phyloP scores from a whole-genome alignment of 2,797 vertebrate genomes.

The Moxostoma hubbsi region DNA sequence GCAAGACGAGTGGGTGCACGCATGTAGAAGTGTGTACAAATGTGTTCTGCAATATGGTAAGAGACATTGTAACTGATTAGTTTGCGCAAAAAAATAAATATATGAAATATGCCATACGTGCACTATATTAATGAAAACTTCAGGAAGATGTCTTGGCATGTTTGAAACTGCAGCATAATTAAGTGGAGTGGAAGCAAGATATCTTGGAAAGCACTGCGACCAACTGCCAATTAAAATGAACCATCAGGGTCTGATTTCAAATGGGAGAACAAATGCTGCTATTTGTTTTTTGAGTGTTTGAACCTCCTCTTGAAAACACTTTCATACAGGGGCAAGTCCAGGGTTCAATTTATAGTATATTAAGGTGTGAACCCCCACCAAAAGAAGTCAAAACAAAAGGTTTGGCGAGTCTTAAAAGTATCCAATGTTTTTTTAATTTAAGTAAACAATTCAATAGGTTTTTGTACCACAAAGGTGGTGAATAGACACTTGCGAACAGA shows the following conservation, averaged over 20 bases:
- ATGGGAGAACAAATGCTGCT: conserved; percentile 37
- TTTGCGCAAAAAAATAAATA: not conserved
- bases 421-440: too few species aligned
- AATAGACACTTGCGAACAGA: too few species aligned
- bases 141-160: conserved; percentile 29
- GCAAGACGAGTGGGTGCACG: conserved; percentile 27
- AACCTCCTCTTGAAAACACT: conserved; percentile 28
- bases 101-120: conserved; percentile 13
- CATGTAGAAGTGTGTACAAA: conserved; percentile 18
- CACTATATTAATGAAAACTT: conserved; percentile 26
- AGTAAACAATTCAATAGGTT: too few species aligned
- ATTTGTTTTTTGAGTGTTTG: conserved; percentile 15
- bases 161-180: conserved; percentile 36
- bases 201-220: conserved; percentile 49
- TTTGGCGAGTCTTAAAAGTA: too few species aligned
- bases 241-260: conserved; percentile 48
- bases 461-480: too few species aligned
- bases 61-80: conserved; percentile 25
- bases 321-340: not conserved
- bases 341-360: too few species aligned
- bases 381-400: too few species aligned
- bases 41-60: conserved; percentile 36
- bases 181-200: conserved; percentile 30
- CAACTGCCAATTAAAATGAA: conserved; percentile 50
- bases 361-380: too few species aligned